Evolutionary conservation across 2,797 vertebrate species (phyloP).

Genomic region (Acipenser ruthenus): DNA sequence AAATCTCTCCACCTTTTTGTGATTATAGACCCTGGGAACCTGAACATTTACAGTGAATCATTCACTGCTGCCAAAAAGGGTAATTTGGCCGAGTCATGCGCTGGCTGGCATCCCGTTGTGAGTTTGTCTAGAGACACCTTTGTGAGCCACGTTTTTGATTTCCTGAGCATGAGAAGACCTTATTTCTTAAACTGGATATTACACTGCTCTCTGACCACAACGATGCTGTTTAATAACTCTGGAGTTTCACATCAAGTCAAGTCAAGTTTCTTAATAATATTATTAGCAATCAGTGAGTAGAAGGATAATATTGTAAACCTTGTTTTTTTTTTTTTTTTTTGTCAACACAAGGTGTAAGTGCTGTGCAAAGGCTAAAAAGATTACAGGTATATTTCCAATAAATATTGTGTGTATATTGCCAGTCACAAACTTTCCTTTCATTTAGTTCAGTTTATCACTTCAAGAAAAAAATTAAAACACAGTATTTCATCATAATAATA

Average conservation of each 20-base stretch:
- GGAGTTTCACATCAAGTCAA: slow-evolving; percentile 37
- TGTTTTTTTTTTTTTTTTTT: background rate
- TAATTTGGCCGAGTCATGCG: slow-evolving; percentile 31
- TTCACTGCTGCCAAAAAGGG: slow-evolving; percentile 36
- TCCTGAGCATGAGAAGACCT: slow-evolving; percentile 46
- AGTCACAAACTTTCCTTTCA: no score
- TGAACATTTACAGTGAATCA: slow-evolving; percentile 32
- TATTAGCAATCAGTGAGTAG: slow-evolving; percentile 7
- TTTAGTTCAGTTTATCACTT: no score
- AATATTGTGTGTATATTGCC: no score
- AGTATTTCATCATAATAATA: no score
- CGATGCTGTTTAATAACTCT: slow-evolving; percentile 31
- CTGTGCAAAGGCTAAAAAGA: no score
- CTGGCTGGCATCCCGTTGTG: slow-evolving; percentile 38
- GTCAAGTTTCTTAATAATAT: slow-evolving; percentile 31
- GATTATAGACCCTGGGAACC: slow-evolving; percentile 31
- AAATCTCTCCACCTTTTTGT: slow-evolving; percentile 21
- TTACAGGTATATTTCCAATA: no score
- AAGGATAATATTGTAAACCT: background rate
- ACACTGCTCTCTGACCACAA: slow-evolving; percentile 42
- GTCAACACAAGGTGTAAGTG: background rate
- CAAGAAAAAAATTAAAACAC: no score
- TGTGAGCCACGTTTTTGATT: slow-evolving; percentile 43
- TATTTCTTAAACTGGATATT: slow-evolving; percentile 45
- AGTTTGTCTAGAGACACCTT: slow-evolving; percentile 54